phyloP scores from a whole-genome alignment of 2,888 invertebrate species.

The Chalcosyrphus nemorum region DNA sequence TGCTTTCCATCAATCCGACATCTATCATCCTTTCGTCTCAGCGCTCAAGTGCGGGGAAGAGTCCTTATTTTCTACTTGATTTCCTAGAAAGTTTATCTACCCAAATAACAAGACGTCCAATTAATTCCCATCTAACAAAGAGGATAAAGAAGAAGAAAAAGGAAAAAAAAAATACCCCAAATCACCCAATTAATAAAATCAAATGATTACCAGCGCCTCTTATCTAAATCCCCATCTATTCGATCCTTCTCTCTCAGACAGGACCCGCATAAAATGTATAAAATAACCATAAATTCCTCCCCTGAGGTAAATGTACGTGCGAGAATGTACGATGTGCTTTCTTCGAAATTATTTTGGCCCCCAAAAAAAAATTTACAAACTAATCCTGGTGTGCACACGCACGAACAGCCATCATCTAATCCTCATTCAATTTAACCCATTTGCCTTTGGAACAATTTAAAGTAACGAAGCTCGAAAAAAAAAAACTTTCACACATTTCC shows the following conservation, averaged over 20 bases:
- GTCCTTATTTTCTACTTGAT: background rate
- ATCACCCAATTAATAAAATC: slow-evolving; percentile 18
- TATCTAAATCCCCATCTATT: background rate
- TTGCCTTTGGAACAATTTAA: slow-evolving; percentile 8
- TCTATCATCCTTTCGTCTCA: too few species aligned
- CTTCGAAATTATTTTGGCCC: slow-evolving; percentile 22
- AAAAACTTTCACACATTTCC: background rate
- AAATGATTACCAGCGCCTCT: slow-evolving; percentile 2
- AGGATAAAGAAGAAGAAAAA: background rate
- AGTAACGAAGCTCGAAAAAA: background rate
- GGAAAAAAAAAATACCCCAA: background rate
- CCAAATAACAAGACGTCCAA: slow-evolving; percentile 1
- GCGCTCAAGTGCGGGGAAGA: background rate
- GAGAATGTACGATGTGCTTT: slow-evolving; percentile 15
- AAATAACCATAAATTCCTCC: slow-evolving; percentile 32
- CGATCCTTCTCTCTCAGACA: background rate
- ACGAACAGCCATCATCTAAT: background rate
- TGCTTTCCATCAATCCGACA: too few species aligned
- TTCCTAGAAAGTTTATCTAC: background rate
- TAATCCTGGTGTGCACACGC: background rate
- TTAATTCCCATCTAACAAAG: background rate
- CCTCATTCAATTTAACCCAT: slow-evolving; percentile 47
- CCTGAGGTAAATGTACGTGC: background rate
- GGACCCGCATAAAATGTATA: slow-evolving; percentile 3
- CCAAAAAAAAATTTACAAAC: background rate